phyloP scores from a whole-genome alignment of 2,888 invertebrate species.

The Cepaea hortensis region DNA sequence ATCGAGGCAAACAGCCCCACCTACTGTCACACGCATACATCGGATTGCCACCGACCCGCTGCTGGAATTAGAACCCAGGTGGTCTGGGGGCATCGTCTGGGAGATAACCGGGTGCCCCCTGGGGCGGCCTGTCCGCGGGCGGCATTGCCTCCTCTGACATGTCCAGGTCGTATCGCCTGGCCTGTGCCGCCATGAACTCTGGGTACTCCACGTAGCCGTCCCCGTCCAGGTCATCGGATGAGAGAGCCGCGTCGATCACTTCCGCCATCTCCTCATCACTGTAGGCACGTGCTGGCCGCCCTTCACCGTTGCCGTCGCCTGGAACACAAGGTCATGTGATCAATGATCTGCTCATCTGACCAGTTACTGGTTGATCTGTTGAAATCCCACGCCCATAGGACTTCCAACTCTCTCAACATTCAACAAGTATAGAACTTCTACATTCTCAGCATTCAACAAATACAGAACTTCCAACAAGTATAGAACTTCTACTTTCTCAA shows the following conservation, averaged over 20 bases:
- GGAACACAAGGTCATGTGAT: not conserved
- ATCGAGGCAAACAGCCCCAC: too few relatives aligned
- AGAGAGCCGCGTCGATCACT: slow-evolving; percentile 64
- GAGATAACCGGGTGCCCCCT: not conserved
- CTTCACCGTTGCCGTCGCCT: not conserved
- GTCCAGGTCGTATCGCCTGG: slow-evolving; percentile 26
- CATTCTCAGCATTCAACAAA: too few relatives aligned
- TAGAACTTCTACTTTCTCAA: too few relatives aligned
- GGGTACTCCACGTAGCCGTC: slow-evolving; percentile 71
- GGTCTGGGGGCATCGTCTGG: not conserved
- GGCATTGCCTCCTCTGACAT: not conserved
- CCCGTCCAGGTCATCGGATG: slow-evolving; percentile 66
- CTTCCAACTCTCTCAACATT: not conserved
- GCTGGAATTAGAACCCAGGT: not conserved
- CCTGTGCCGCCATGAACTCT: slow-evolving; percentile 68
- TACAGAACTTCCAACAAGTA: too few relatives aligned
- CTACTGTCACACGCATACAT: too few relatives aligned
- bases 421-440: too few relatives aligned
- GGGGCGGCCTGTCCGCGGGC: not conserved
- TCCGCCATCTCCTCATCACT: slow-evolving; percentile 53
- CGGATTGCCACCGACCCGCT: too few relatives aligned
- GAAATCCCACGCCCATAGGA: not conserved
- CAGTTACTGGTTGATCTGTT: slow-evolving; percentile 8
- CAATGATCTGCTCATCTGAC: not conserved
- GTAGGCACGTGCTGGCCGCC: not conserved